Conservation (phyloP, 1,140 invertebrate genomes). For the Cherax quadricarinatus region DNA sequence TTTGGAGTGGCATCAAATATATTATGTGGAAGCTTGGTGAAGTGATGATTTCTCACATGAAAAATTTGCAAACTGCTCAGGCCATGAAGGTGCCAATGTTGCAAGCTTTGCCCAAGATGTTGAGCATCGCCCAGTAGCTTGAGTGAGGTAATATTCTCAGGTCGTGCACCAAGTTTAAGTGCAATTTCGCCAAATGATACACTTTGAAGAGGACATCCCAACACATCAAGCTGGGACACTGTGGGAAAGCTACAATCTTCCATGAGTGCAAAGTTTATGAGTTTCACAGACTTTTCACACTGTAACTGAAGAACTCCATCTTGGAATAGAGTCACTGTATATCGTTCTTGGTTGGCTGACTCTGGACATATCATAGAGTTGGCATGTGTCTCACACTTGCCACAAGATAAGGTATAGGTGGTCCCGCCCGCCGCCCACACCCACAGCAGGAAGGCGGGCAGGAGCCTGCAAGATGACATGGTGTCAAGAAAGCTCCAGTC, state of each 20-base stretch:
- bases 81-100: slow-evolving; percentile 20
- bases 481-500: not conserved
- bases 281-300: not conserved
- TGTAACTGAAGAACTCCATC: slow-evolving; percentile 7
- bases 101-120: not conserved
- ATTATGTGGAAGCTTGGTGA: not conserved
- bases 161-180: slow-evolving; percentile 13
- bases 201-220: slow-evolving; percentile 27
- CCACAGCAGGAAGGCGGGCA: slow-evolving; percentile 9
- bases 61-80: not conserved
- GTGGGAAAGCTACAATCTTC: slow-evolving; percentile 28
- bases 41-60: not conserved
- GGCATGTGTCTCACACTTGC: not conserved
- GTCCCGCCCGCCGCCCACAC: not conserved
- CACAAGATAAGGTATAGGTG: not conserved
- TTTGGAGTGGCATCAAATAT: slow-evolving; percentile 5
- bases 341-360: slow-evolving; percentile 2
- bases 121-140: not conserved
- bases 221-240: slow-evolving; percentile 16
- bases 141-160: slow-evolving; percentile 2
- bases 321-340: not conserved
- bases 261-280: slow-evolving; percentile 7
- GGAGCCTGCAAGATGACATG: slow-evolving; percentile 1
- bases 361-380: not conserved
- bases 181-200: slow-evolving; percentile 28